A percentile compares a stretch with the other conserved stretches of the same genome.
These are phyloP conservation scores for Cecidostiba fungosa DNA, from an alignment of 2,888 invertebrate species.

Conservation along the genomic window DNA sequence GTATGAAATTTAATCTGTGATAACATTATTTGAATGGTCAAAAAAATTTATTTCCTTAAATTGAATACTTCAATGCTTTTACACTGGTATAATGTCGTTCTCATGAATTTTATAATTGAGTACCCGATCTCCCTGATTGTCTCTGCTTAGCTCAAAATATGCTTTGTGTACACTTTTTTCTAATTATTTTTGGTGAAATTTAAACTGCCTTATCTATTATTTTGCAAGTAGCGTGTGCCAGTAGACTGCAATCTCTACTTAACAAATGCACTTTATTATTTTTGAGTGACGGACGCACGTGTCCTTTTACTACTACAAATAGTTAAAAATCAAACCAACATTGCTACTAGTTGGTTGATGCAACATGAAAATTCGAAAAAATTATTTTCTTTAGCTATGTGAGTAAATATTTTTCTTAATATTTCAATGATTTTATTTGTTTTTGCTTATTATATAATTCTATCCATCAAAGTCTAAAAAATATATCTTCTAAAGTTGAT, in stretches of 20 bases:
- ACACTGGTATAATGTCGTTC: not conserved
- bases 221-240: constrained; percentile 25
- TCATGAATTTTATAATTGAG: constrained; percentile 14
- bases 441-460: constrained; percentile 29
- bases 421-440: constrained; percentile 41
- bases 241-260: constrained; percentile 36
- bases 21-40: not conserved
- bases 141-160: constrained; percentile 62
- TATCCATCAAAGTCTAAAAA: constrained; percentile 60
- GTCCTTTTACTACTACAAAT: too few species aligned
- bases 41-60: not conserved
- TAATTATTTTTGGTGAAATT: constrained; percentile 36
- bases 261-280: constrained; percentile 53
- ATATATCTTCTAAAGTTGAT: constrained; percentile 62
- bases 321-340: constrained; percentile 43
- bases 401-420: too few species aligned
- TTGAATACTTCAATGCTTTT: constrained; percentile 33
- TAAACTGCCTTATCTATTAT: constrained; percentile 25
- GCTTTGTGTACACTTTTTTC: constrained; percentile 29
- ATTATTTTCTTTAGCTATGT: constrained; percentile 24
- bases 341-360: constrained; percentile 11
- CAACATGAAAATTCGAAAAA: constrained; percentile 39
- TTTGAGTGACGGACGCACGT: constrained; percentile 14
- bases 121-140: constrained; percentile 64
- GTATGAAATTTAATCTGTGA: not conserved